phyloP scores from a whole-genome alignment of 2,888 invertebrate genomes.

The Blastobasis lacticolella region DNA sequence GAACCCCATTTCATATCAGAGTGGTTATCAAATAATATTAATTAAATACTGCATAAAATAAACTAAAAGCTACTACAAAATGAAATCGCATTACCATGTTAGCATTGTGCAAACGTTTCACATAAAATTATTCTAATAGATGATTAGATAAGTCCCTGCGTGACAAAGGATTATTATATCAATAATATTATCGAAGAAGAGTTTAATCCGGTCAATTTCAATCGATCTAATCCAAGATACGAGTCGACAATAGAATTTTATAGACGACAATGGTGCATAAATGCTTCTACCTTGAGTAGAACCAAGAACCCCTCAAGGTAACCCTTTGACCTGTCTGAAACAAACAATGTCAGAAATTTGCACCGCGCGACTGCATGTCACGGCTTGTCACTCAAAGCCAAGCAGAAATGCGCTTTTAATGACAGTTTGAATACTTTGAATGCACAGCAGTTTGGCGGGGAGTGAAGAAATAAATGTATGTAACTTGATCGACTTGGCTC shows the following conservation, averaged over 20 bases:
- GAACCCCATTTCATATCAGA: no score
- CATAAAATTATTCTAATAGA: no score
- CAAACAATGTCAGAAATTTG: slow-evolving; percentile 41
- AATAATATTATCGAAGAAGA: background rate
- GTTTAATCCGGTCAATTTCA: slow-evolving; percentile 1
- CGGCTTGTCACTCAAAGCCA: slow-evolving; percentile 34
- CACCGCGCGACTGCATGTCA: slow-evolving; percentile 33
- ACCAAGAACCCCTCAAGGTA: slow-evolving; percentile 2
- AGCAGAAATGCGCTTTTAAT: slow-evolving; percentile 45
- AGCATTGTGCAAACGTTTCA: no score
- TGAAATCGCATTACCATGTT: no score
- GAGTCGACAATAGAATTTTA: slow-evolving; percentile 20
- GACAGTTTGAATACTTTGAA: slow-evolving; percentile 17
- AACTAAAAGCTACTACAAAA: no score
- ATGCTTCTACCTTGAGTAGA: slow-evolving; percentile 28
- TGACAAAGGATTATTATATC: background rate
- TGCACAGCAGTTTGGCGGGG: slow-evolving; percentile 13
- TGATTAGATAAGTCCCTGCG: no score
- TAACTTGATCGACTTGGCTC: slow-evolving; percentile 6
- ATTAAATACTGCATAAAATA: no score
- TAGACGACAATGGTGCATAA: slow-evolving; percentile 29
- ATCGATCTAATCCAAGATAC: slow-evolving; percentile 33
- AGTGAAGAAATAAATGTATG: slow-evolving; percentile 15
- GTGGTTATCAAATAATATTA: no score
- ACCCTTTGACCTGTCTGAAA: slow-evolving; percentile 18